Percentiles rank a stretch among this genome's conserved stretches.
These are phyloP conservation scores for Gerris buenoi DNA, from an alignment of 1,140 invertebrate species.

Conservation along the genomic window DNA sequence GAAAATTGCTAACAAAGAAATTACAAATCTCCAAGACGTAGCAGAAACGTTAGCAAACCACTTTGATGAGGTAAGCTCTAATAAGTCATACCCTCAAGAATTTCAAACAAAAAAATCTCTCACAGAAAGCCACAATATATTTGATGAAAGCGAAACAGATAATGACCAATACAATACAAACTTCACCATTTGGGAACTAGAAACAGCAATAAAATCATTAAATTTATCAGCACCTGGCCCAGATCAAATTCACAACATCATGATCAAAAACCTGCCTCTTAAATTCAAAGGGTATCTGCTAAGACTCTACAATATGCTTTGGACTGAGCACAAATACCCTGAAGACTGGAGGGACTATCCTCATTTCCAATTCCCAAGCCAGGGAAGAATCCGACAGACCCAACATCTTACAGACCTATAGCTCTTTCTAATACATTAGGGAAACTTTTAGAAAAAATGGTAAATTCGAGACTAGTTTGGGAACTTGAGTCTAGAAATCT, in stretches of 20 bases:
- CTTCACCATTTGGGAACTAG: background rate
- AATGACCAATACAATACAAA: background rate
- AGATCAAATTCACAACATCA: background rate
- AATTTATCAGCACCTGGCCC: background rate
- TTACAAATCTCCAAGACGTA: background rate
- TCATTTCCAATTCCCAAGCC: background rate
- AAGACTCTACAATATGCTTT: background rate
- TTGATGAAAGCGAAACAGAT: too few species aligned
- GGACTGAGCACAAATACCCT: background rate
- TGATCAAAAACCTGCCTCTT: background rate
- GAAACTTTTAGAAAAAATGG: background rate
- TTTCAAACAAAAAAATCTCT: background rate
- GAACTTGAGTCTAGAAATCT: background rate
- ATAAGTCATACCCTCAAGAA: background rate
- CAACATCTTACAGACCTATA: background rate
- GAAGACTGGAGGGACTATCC: background rate
- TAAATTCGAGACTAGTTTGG: background rate
- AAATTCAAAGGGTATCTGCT: background rate
- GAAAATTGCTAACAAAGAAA: background rate
- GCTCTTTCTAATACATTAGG: background rate
- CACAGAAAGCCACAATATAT: too few species aligned
- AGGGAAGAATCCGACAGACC: background rate
- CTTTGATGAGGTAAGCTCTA: background rate
- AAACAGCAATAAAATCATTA: background rate
- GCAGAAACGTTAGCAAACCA: background rate